A percentile compares a stretch with the other conserved stretches of the same genome.
phyloP scores from a whole-genome alignment of 2,888 invertebrate species.

The Xanthorhoe designata region DNA sequence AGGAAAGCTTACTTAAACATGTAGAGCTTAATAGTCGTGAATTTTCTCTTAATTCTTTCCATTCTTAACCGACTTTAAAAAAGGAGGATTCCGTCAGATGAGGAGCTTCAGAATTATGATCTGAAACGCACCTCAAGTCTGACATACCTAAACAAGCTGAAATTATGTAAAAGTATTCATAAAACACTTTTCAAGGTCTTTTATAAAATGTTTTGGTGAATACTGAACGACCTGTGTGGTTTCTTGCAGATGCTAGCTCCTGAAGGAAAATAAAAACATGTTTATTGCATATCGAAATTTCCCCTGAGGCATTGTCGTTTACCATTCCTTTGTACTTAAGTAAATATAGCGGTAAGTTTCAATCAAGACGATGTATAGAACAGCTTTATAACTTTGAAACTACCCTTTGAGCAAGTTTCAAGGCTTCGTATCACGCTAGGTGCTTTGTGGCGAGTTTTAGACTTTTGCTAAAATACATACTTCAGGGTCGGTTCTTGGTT shows the following conservation, averaged over 20 bases:
- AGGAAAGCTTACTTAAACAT: no score
- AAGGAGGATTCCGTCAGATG: no score
- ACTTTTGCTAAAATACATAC: not conserved
- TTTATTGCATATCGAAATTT: slow-evolving; percentile 37
- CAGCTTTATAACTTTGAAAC: slow-evolving; percentile 32
- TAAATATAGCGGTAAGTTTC: slow-evolving; percentile 28
- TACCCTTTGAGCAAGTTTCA: slow-evolving; percentile 33
- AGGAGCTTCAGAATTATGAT: no score
- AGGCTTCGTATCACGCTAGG: slow-evolving; percentile 22
- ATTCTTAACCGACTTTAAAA: no score
- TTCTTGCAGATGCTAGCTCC: slow-evolving; percentile 13
- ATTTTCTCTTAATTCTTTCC: no score
- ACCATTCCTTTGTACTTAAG: slow-evolving; percentile 17
- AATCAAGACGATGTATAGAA: slow-evolving; percentile 32
- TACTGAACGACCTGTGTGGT: slow-evolving; percentile 2
- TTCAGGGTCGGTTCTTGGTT: not conserved
- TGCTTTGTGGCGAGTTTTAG: slow-evolving; percentile 7
- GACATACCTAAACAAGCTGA: no score
- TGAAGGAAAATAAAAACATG: slow-evolving; percentile 28
- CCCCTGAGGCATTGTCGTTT: slow-evolving; percentile 32
- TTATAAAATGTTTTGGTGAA: not conserved
- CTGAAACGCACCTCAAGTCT: no score
- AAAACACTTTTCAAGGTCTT: no score
- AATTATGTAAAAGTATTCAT: no score
- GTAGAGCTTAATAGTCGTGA: no score